Conservation (phyloP, 2,888 invertebrate genomes). For the Frankliniella fusca region DNA sequence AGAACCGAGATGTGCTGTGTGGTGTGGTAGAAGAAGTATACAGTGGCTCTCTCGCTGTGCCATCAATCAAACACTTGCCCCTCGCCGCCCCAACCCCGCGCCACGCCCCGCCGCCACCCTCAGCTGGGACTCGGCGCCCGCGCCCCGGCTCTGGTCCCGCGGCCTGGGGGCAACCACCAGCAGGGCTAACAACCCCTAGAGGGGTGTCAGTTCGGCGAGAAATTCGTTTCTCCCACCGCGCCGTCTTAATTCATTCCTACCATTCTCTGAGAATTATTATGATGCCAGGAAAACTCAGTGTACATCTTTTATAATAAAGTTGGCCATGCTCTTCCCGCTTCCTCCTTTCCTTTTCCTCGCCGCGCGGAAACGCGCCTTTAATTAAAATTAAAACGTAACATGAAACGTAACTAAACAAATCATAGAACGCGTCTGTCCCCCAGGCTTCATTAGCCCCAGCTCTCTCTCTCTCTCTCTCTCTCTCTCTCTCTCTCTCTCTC, state of each 20-base stretch:
- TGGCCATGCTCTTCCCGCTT: neutral
- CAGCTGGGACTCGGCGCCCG: neutral
- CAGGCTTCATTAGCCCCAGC: neutral
- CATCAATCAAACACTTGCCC: neutral
- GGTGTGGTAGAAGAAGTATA: too few relatives aligned
- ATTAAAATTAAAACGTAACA: constrained; percentile 25
- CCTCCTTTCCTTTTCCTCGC: neutral
- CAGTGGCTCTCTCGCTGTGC: neutral
- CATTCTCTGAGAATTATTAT: constrained; percentile 14
- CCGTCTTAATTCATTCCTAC: constrained; percentile 22
- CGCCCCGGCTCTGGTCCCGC: neutral
- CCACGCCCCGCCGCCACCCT: too few relatives aligned
- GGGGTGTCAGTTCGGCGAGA: constrained; percentile 19
- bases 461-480: neutral
- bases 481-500: neutral
- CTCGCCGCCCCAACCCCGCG: neutral
- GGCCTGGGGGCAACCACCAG: constrained; percentile 1
- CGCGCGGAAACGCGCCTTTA: constrained; percentile 7
- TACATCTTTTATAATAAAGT: constrained; percentile 25
- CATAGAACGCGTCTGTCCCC: constrained; percentile 19
- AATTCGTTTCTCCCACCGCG: constrained; percentile 1
- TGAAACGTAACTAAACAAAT: constrained; percentile 26
- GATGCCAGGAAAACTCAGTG: constrained; percentile 8
- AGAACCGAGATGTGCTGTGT: too few relatives aligned
- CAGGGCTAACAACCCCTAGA: constrained; percentile 7